Conservation (phyloP, 2,888 invertebrate genomes). For the Plebejus melissa region DNA sequence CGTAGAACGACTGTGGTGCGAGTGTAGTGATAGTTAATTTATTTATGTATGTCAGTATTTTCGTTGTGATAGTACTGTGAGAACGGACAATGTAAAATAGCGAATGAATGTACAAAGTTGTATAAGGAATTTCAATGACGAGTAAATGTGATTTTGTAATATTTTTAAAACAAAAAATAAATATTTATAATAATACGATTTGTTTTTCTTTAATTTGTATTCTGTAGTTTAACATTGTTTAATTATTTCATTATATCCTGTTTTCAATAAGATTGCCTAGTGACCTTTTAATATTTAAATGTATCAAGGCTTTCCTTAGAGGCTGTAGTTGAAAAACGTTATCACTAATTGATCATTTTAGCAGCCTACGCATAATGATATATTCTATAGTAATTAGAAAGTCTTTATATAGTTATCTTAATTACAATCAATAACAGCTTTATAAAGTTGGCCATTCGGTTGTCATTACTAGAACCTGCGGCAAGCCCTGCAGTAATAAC, state of each 20-base stretch:
- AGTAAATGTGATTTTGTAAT: constrained; percentile 65
- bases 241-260: constrained; percentile 38
- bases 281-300: constrained; percentile 23
- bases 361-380: not conserved
- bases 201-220: constrained; percentile 43
- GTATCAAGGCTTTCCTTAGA: not conserved
- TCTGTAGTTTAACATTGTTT: constrained; percentile 27
- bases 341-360: not conserved
- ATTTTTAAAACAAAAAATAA: constrained; percentile 55
- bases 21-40: constrained; percentile 71
- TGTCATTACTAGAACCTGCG: not conserved
- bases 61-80: constrained; percentile 54
- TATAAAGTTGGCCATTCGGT: not conserved
- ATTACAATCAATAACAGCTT: not conserved
- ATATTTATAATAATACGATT: constrained; percentile 55
- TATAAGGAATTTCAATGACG: constrained; percentile 48
- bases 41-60: constrained; percentile 76
- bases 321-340: not conserved
- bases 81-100: constrained; percentile 44
- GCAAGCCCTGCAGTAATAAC: not conserved
- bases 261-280: constrained; percentile 9
- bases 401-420: constrained; percentile 9
- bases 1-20: constrained; percentile 70
- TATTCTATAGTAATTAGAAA: not conserved
- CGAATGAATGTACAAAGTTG: constrained; percentile 57